Evolutionary conservation across 2,113 vertebrate genomes (phyloP).

Genomic region (Sinocyclocheilus rhinocerous): DNA sequence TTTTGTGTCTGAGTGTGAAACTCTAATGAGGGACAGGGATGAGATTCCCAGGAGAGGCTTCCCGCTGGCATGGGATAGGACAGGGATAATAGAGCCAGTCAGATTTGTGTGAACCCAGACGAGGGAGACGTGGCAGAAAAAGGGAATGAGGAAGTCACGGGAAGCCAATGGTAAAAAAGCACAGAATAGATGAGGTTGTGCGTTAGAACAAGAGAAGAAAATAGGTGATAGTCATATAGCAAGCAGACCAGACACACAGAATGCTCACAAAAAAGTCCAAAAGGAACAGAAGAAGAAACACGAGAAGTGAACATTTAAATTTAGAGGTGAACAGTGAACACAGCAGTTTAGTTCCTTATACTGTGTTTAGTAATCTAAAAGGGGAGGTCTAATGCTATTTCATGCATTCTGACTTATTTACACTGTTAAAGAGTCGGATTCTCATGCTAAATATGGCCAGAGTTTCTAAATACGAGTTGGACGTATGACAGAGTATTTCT

Average conservation of each 20-base stretch:
- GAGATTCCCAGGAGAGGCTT: conserved; percentile 51
- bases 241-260: not conserved
- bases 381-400: no score
- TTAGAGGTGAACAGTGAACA: not conserved
- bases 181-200: not conserved
- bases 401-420: no score
- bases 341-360: not conserved
- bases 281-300: not conserved
- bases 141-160: conserved; percentile 23
- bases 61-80: conserved; percentile 45
- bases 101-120: conserved; percentile 35
- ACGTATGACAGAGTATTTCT: no score
- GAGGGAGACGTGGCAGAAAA: conserved; percentile 36
- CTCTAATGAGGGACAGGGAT: conserved; percentile 50
- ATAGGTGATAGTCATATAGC: not conserved
- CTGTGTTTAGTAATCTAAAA: not conserved
- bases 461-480: no score
- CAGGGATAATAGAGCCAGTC: conserved; percentile 51
- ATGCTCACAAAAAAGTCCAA: not conserved
- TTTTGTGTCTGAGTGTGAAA: conserved; percentile 56
- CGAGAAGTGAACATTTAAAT: not conserved
- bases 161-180: not conserved
- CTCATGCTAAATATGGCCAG: no score
- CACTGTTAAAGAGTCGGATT: no score
- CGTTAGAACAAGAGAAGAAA: not conserved